Percentiles rank a stretch among this genome's conserved stretches.
phyloP scores from a whole-genome alignment of 1,140 invertebrate genomes.

The Babylonia areolata region DNA sequence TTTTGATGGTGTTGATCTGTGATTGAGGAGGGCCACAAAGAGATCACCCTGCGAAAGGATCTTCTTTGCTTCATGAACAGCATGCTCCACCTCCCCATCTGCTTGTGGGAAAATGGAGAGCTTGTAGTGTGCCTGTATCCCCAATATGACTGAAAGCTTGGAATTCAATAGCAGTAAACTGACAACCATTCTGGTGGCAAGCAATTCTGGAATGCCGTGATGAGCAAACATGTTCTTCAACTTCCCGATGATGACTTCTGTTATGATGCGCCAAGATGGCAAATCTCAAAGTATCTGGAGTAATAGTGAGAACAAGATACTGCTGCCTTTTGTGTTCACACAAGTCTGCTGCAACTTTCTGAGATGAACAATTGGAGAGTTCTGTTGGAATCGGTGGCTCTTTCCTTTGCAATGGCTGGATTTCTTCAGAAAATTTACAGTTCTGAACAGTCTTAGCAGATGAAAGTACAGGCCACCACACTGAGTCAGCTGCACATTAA shows the following conservation, averaged over 20 bases:
- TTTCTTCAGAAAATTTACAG: background rate
- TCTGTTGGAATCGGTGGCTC: background rate
- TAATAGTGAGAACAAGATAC: conserved; percentile 52
- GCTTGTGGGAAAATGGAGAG: conserved; percentile 48
- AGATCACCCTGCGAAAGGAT: conserved; percentile 30
- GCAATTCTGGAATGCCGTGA: conserved; percentile 48
- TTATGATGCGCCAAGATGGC: conserved; percentile 23
- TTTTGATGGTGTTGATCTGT: background rate
- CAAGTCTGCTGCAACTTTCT: conserved; percentile 25
- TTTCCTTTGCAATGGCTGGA: background rate
- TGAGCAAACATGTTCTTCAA: conserved; percentile 53
- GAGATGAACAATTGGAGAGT: background rate
- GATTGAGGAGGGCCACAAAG: background rate
- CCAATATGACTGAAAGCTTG: conserved; percentile 45
- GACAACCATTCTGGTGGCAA: conserved; percentile 53
- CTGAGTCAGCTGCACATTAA: background rate
- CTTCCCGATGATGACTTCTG: conserved; percentile 39
- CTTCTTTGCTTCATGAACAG: conserved; percentile 49
- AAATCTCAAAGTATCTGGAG: conserved; percentile 45
- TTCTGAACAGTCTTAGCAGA: background rate
- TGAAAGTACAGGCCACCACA: background rate
- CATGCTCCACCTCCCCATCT: conserved; percentile 51
- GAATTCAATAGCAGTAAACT: conserved; percentile 56
- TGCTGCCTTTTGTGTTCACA: conserved; percentile 30
- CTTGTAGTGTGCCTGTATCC: conserved; percentile 52